Evolutionary conservation across 1,140 invertebrate species (phyloP).

Genomic region (Diprion similis): DNA sequence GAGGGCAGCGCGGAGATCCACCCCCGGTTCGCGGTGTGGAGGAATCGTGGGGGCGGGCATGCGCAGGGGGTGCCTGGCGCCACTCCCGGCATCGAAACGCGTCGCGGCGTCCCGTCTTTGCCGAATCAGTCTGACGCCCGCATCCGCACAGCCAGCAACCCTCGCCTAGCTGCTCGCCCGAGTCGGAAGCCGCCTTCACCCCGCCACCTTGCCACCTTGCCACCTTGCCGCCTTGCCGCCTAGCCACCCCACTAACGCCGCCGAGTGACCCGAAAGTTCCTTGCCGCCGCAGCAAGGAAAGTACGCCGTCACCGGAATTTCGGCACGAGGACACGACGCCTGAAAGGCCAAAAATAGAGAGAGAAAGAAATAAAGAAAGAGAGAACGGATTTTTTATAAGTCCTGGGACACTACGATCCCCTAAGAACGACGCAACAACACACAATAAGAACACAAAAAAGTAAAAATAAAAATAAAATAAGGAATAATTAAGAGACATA

Average conservation of each 20-base stretch:
- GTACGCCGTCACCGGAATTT: neutral
- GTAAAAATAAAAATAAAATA: too few relatives aligned
- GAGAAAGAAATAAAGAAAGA: too few relatives aligned
- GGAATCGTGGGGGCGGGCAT: constrained; percentile 36
- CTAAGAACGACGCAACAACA: too few relatives aligned
- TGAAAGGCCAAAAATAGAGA: too few relatives aligned
- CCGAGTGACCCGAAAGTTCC: neutral
- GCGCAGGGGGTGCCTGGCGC: constrained; percentile 33
- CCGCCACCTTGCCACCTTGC: neutral
- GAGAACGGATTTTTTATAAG: too few relatives aligned
- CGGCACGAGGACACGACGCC: too few relatives aligned
- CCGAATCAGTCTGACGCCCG: constrained; percentile 49
- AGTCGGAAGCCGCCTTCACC: constrained; percentile 12
- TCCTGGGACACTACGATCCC: too few relatives aligned
- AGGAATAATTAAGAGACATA: too few relatives aligned
- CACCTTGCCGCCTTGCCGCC: too few relatives aligned
- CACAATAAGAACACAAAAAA: too few relatives aligned
- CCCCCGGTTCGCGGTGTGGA: constrained; percentile 27
- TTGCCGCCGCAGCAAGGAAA: neutral
- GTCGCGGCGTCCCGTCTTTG: constrained; percentile 39
- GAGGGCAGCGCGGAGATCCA: constrained; percentile 27
- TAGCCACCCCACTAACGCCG: too few relatives aligned
- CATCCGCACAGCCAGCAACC: constrained; percentile 47
- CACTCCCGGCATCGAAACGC: constrained; percentile 37
- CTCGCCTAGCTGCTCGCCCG: constrained; percentile 27